Evolutionary conservation across 2,113 vertebrate genomes (phyloP), one percentile per base, ranked within the genome.

Genomic region (Dendropsophus ebraccatus): DNA sequence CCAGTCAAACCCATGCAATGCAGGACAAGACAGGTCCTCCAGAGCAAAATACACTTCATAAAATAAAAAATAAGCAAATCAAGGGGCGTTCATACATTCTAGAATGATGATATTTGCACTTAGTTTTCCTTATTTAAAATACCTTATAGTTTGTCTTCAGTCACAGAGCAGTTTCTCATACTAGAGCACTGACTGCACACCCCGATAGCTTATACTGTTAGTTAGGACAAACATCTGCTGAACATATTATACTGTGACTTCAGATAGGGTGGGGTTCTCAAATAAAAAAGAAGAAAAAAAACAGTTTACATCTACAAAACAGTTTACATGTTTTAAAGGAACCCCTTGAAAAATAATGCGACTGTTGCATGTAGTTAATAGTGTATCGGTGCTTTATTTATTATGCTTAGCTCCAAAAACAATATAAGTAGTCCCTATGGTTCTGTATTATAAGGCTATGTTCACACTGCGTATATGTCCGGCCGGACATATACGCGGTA

Each of bases 161-260:
- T 76, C 45, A 19, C 3, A 52, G 45, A 52, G 49, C 12, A 1
- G 14, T 19, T 52, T 76, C 73, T 30, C 73, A 28, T 45, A 75
- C 47, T 25, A 21, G 17, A n/a, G 12, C 28, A 35, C 52, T 35
- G 75, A 35, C 52, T 56, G 28, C 23, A 35, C 16, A 56, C 30
- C 41, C 41, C 10, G 47, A 50, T 76, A 52, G n/a, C 9, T 41
- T 1, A 19, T 76, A 30, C 13, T 30, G n/a, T 75, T 14, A 47
- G n/a, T 28, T 1, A 78, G 49, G 50, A 47, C 30, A 19, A 78
- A 78, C 75, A 78, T 78, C 75, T 56, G 75, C 75, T 78, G 49
- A 41, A 80, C 54, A 80, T 16, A 19, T 74, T 30, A 56, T n/a
- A 12, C 28, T 56, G 32, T 79, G 16, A 62, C 32, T 80, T 41